Evolutionary conservation across 2,113 vertebrate genomes (phyloP).

Genomic region (Campylomormyrus numenius): DNA sequence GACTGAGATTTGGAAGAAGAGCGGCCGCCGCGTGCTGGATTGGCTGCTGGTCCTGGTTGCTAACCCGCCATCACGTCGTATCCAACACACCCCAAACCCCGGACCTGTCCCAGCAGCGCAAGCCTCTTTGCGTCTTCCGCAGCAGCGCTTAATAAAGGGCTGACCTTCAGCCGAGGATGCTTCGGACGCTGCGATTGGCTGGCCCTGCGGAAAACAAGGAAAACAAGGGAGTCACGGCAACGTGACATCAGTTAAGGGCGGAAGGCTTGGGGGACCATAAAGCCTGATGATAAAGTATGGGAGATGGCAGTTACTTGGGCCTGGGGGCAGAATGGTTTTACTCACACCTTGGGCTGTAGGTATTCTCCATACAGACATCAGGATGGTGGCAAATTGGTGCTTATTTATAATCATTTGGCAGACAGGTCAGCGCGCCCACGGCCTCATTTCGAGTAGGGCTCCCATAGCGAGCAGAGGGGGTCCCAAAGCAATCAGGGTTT

Average conservation of each 20-base stretch:
- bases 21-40: not conserved
- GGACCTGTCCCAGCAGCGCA: not conserved
- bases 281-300: conserved; percentile 12
- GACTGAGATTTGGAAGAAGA: not conserved
- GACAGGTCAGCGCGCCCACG: conserved; percentile 13
- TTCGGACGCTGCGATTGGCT: not conserved
- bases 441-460: conserved; percentile 10
- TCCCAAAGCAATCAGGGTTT: conserved; percentile 34
- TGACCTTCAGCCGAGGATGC: not conserved
- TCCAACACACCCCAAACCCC: no score
- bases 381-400: conserved; percentile 18
- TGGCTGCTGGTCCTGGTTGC: not conserved
- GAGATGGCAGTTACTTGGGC: conserved; percentile 5
- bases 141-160: not conserved
- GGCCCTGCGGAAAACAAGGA: no score
- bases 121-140: not conserved
- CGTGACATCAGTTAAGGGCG: not conserved
- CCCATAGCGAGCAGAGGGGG: not conserved
- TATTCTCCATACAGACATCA: conserved; percentile 15
- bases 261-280: not conserved
- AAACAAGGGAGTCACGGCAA: not conserved
- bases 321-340: conserved; percentile 2
- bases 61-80: not conserved
- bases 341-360: not conserved
- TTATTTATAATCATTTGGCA: conserved; percentile 29